Evolutionary conservation across 2,797 vertebrate species (phyloP), one percentile per base, ranked within the genome.

Genomic region (Parambassis ranga): DNA sequence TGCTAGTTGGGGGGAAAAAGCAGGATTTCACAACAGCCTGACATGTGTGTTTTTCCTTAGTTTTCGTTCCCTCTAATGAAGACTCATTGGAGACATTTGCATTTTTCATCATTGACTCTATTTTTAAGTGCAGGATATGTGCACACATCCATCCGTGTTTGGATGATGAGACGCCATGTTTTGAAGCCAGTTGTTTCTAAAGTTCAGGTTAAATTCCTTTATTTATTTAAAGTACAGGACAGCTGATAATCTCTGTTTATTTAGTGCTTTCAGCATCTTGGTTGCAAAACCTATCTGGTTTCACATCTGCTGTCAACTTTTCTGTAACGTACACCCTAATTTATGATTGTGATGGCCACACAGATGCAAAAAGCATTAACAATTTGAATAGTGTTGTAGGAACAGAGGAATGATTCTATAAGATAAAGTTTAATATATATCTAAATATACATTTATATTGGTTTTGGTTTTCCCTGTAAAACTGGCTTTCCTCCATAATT

Each of bases 381-480:
- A 31, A 11, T 66, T 60, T 44, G 52, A 65, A 27, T 52, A 38
- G 48, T 66, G 38, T 61, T 67, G 39, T 75, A 71, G 33, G 57
- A 58, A 49, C 13, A 79, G 50, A 65, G 44, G 51, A 78, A 31
- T 57, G 22, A 75, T 49, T 63, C 44, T 47, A 43, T 55, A 26
- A 63, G 57, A 73, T 55, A 27, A 70, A 74, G 50, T 53, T 80
- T 70, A 71, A 82, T 74, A 71, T 81, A 72, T 76, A 65, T 46
- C n/a, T 30, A 48, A 37, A 41, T 65, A 62, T 57, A 41, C 37
- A 39, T 53, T 49, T 55, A 16, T 50, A 27, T 63, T 23, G 38
- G n/a, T 78, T 65, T 77, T 52, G 65, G 32, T 73, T 70, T 35
- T 52, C 37, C 65, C 52, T 69, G 49, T 65, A 27, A 53, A 62